Conservation (phyloP, 2,797 vertebrate genomes). For the Tympanoctomys barrerae region DNA sequence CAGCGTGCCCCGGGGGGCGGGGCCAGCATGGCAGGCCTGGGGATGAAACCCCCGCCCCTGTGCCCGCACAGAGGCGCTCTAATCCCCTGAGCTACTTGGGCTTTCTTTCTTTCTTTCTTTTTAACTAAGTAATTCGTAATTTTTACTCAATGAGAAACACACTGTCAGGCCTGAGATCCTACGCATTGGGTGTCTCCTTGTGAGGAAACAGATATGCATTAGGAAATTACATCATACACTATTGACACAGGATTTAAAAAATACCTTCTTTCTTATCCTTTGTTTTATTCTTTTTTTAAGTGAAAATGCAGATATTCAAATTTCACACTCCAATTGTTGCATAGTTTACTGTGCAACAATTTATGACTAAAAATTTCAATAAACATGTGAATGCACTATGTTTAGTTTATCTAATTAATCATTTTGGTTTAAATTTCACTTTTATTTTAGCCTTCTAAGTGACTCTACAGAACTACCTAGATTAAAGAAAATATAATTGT, state of each 20-base stretch:
- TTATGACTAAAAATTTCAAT: too few relatives aligned
- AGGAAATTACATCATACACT: neutral
- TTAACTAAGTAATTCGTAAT: neutral
- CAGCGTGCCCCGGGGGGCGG: too few relatives aligned
- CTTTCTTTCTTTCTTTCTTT: neutral
- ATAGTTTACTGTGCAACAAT: too few relatives aligned
- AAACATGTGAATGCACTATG: neutral
- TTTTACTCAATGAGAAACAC: neutral
- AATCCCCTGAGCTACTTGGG: too few relatives aligned
- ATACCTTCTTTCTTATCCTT: neutral
- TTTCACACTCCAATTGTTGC: neutral
- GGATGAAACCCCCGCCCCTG: too few relatives aligned
- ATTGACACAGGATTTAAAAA: neutral
- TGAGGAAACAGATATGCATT: neutral
- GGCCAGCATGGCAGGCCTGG: too few relatives aligned
- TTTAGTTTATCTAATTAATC: neutral
- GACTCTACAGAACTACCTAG: neutral
- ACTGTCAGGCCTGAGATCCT: neutral
- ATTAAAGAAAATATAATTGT: neutral
- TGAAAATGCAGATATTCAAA: slow-evolving; percentile 14
- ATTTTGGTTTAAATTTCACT: slow-evolving; percentile 22
- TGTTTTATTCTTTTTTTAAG: neutral
- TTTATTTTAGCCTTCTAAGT: slow-evolving; percentile 15
- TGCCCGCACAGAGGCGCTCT: too few relatives aligned
- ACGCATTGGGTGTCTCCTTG: neutral